phyloP scores from a whole-genome alignment of 2,888 invertebrate genomes.

The Ectemnius lituratus region DNA sequence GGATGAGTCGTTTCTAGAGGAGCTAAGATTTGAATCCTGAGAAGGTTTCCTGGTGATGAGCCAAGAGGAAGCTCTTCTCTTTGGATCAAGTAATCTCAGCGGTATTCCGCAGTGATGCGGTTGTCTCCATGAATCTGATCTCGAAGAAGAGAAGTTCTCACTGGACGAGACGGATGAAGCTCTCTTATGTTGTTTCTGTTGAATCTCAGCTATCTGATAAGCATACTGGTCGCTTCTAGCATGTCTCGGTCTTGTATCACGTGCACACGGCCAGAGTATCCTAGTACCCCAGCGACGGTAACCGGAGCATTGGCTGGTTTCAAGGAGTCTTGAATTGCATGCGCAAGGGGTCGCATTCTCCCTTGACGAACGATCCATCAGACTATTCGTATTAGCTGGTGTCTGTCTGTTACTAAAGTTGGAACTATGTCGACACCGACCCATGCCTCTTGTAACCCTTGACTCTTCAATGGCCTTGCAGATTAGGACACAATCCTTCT shows the following conservation, averaged over 20 bases:
- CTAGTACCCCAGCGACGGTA: conserved; percentile 63
- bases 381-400: conserved; percentile 91
- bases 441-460: conserved; percentile 91
- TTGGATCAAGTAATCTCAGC: conserved; percentile 85
- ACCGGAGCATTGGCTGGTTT: conserved; percentile 63
- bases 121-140: conserved; percentile 91
- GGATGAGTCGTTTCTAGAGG: conserved; percentile 94
- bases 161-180: conserved; percentile 92
- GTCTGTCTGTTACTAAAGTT: conserved; percentile 94
- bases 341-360: conserved; percentile 83
- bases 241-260: conserved; percentile 76
- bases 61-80: conserved; percentile 92
- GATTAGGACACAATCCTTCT: conserved; percentile 96
- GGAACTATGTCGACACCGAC: conserved; percentile 90
- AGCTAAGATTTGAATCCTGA: conserved; percentile 94
- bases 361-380: conserved; percentile 88
- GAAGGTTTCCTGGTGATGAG: conserved; percentile 94
- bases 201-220: conserved; percentile 87
- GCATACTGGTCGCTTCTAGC: conserved; percentile 83
- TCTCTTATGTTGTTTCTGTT: conserved; percentile 86
- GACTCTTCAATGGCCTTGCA: conserved; percentile 98
- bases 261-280: conserved; percentile 77
- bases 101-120: conserved; percentile 88
- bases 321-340: conserved; percentile 80
- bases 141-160: conserved; percentile 89